Evolutionary conservation across 2,797 vertebrate genomes (phyloP), one percentile per base, ranked within the genome.

Genomic region (Trachops cirrhosus): DNA sequence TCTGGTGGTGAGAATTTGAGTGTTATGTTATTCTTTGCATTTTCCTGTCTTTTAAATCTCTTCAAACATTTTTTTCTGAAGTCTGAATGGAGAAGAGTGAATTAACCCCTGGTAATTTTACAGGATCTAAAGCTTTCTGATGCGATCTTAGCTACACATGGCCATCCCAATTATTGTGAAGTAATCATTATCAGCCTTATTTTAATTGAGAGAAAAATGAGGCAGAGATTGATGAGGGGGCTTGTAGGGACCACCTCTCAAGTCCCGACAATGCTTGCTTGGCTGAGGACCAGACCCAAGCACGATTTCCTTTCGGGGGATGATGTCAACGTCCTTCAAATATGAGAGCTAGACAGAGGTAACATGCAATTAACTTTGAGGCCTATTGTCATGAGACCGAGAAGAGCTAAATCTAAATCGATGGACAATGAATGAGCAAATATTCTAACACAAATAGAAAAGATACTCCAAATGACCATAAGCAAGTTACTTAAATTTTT

Each of bases 371-470:
- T 41, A 82, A 18, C 32, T 82, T 48, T 73, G 57, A 91, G 37
- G 32, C 15, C 48, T 44, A 29, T 8, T 29, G 50, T 26, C 32
- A 85, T 80, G 50, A 95, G 87, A 89, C 3, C 39, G n/a, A 14
- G 9, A 67, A 44, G 57, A 67, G 10, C 54, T 82, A 46, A 32
- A 54, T 83, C 26, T 74, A 93, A 86, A 91, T 11, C 50, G 59
- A 77, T 11, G 2, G 37, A 78, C 21, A 70, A 39, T 6, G 32
- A 89, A 59, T 34, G 18, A 79, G 6, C 9, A 89, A 94, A 46
- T 62, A 67, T 70, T 96, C 87, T 37, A 70, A 32, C 86, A 86
- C 46, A 94, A 84, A 52, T 68, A 54, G 22, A 87, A 89, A 85
- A 32, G 50, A 86, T 14, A 37, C 29, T 86, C 59, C 34, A 64